Conservation (phyloP, 2,113 vertebrate genomes). For the Orientallactaga bullata region DNA sequence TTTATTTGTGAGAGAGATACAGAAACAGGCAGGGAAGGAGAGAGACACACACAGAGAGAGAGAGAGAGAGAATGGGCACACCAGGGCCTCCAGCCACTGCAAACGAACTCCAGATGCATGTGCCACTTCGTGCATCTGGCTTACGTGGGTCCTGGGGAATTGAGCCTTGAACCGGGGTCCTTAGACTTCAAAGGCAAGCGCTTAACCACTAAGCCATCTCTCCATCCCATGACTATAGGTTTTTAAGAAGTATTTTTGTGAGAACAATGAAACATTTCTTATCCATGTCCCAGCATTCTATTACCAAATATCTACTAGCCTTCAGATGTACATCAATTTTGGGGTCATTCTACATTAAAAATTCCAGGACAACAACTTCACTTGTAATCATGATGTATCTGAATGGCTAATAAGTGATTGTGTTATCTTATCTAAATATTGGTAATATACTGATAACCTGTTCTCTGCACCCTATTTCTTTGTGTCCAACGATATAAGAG, state of each 20-base stretch:
- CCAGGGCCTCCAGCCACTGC: too few relatives aligned
- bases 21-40: too few relatives aligned
- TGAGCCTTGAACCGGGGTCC: too few relatives aligned
- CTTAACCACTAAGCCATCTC: too few relatives aligned
- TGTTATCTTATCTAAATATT: background rate
- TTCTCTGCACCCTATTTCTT: background rate
- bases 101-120: too few relatives aligned
- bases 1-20: too few relatives aligned
- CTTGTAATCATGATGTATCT: background rate
- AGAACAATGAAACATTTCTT: constrained; percentile 4
- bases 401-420: background rate
- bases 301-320: background rate
- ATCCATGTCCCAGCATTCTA: constrained; percentile 10
- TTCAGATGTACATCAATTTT: background rate
- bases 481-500: background rate
- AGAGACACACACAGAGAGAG: too few relatives aligned
- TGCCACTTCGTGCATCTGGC: too few relatives aligned
- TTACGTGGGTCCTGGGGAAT: too few relatives aligned
- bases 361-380: background rate
- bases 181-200: too few relatives aligned
- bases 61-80: too few relatives aligned
- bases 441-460: background rate
- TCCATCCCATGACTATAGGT: constrained; percentile 21
- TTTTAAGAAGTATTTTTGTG: constrained; percentile 51
- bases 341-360: background rate